Evolutionary conservation across 2,888 invertebrate genomes (phyloP), one percentile per base, ranked within the genome.

Genomic region (Tortrix viridana): DNA sequence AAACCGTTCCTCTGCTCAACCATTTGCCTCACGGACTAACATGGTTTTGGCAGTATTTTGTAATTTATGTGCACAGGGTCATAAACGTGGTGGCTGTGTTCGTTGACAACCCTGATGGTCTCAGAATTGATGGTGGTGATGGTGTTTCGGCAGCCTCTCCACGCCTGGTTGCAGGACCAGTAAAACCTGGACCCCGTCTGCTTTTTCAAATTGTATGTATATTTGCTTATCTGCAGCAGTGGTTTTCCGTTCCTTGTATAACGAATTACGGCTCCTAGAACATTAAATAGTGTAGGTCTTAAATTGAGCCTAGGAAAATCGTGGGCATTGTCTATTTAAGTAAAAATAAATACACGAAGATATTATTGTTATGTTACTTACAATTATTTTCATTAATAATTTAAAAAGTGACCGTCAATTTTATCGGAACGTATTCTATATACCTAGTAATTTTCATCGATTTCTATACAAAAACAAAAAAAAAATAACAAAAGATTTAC

Each of bases 151-250:
- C 82, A 81, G 0, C 77, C 77, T 5, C 69, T 68, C 0, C 71
- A 70, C 0, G 75, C 74, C 55, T 76, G 72, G 56, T 76, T 75
- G 66, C 80, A 81, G 6, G 66, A 49, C 80, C 80, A 80, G 58
- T 74, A 72, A 0, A 69, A 73, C 47, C 68, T 71, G 0, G 65
- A 44, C 0, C 73, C 75, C 19, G 52, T 32, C 3, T 9, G 64
- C 6, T 73, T 71, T 50, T 77, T 81, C 49, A 71, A 75, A 61
- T 81, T 80, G 65, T 74, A 84, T 16, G 74, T 73, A 22, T 73
- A 70, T 0, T 65, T 67, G 5, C 71, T 62, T 5, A 76, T 66
- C 37, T 73, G 65, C 3, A 82, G 69, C 26, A 80, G 65, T 0
- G 80, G 81, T 22, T 77, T 80, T 5, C 82, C 82, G 5, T 67